These are phyloP conservation scores for Drosophila flavopinicola DNA, from an alignment of 2,888 invertebrate genomes.

Conservation along the genomic window DNA sequence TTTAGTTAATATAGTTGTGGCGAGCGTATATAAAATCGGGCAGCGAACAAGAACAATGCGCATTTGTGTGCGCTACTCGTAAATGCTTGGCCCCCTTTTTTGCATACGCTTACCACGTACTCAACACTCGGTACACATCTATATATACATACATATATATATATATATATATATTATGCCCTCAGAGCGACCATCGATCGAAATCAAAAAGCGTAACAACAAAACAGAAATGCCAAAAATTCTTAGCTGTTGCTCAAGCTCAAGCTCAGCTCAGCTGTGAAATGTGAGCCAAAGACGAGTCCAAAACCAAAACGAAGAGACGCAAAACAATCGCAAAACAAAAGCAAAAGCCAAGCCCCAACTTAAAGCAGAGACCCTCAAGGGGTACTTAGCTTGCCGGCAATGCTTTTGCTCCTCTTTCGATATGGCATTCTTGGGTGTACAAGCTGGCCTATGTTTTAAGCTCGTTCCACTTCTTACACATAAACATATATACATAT, in stretches of 20 bases:
- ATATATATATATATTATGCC: constrained; percentile 55
- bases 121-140: constrained; percentile 4
- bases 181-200: constrained; percentile 65
- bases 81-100: constrained; percentile 64
- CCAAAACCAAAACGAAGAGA: constrained; percentile 15
- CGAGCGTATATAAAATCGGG: constrained; percentile 19
- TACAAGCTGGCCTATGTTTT: constrained; percentile 44
- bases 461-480: constrained; percentile 48
- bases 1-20: background rate
- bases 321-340: background rate
- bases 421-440: constrained; percentile 69
- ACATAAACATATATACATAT: background rate
- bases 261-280: constrained; percentile 52
- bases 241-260: constrained; percentile 40
- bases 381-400: constrained; percentile 48
- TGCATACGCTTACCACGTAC: constrained; percentile 46
- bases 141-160: constrained; percentile 8
- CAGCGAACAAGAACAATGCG: constrained; percentile 62
- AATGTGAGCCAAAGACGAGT: constrained; percentile 46
- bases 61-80: constrained; percentile 65
- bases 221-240: constrained; percentile 74
- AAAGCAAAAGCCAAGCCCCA: constrained; percentile 31
- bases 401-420: constrained; percentile 39
- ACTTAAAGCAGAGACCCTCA: constrained; percentile 4
- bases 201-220: constrained; percentile 82